These are phyloP conservation scores for Channa maculata DNA, from an alignment of 2,113 vertebrate species.

Conservation along the genomic window DNA sequence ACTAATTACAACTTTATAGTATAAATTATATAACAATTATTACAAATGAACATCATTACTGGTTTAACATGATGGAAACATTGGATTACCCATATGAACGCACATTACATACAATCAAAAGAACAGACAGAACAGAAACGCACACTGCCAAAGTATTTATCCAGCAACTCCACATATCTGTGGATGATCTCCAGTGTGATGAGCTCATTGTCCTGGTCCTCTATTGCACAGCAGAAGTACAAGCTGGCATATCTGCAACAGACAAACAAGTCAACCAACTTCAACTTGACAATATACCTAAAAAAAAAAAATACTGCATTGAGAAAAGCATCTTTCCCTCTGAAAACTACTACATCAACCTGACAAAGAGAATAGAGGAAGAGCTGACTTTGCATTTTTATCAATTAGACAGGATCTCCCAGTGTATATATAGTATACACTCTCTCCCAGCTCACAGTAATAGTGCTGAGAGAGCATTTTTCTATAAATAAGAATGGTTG, in stretches of 20 bases:
- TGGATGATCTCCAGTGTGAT: slow-evolving; percentile 99
- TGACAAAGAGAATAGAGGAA: background rate
- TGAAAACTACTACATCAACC: slow-evolving; percentile 10
- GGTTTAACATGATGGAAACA: background rate
- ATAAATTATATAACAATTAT: background rate
- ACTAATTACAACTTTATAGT: too few relatives aligned
- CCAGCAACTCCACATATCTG: slow-evolving; percentile 98
- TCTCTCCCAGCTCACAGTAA: slow-evolving; percentile 8
- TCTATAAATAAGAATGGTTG: slow-evolving; percentile 49
- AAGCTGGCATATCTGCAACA: slow-evolving; percentile 94
- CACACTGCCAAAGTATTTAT: slow-evolving; percentile 99
- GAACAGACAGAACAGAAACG: slow-evolving; percentile 59
- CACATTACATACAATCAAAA: background rate
- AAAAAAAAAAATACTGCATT: background rate
- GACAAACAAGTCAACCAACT: background rate
- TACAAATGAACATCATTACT: background rate
- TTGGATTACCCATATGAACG: background rate
- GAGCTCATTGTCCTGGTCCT: slow-evolving; percentile 98
- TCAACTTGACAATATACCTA: background rate
- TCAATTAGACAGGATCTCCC: slow-evolving; percentile 10
- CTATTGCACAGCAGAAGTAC: slow-evolving; percentile 99
- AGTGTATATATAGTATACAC: slow-evolving; percentile 27
- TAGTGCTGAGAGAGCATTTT: slow-evolving; percentile 55
- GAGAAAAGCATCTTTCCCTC: background rate
- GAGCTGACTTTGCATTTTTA: slow-evolving; percentile 39